Base-by-base conservation (phyloP, 2,888 invertebrate genomes). In the Coleophora flavipennella region DNA sequence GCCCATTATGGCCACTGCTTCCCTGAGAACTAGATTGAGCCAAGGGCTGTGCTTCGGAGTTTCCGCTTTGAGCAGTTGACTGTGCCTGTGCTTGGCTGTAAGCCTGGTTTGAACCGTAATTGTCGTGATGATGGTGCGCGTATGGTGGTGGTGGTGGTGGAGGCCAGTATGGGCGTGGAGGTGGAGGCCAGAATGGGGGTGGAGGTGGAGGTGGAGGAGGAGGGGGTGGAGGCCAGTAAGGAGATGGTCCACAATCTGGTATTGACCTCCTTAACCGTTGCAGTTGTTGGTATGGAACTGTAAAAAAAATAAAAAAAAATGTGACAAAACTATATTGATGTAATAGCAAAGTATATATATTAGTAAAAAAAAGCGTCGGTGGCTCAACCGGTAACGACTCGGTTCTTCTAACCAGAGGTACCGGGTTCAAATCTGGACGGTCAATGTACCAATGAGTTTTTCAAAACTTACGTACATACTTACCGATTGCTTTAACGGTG, bases 201-300 rank as follows among this genome's bases (percentile, higher is more conserved):
- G 35, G 38, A 3, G 44, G 38, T 3, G 41, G 46, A 3, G 47
- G 48, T 13, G 41, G 39, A 20, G 41, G 41, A 8, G 39, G 36
- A n/a, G 13, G 13, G 10, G 31, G 20, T 1, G 43, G 41, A 1
- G 41, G 40, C 12, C 35, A 44, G 8, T 42, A 38, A 9, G 46
- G 3, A 46, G 48, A 43, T 1, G 48, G 50, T 6, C 51, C 53
- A 1, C 42, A 48, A 35, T 47, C 31, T 62, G 61, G 34, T 67
- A 45, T 3, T 73, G 76, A 67, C 0, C 81, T 71, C 44, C 59
- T 75, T 33, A 72, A 11, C 4, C 80, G 57, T 7, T 65, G 57
- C n/a, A 34, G 34, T 29, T 29, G 29, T 29, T 29, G 4, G 11
- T 29, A 4, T 29, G 29, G n/a, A 8, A 11, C 10, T 29, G 29